Conservation (phyloP, 2,888 invertebrate species). For the Rutpela maculata region DNA sequence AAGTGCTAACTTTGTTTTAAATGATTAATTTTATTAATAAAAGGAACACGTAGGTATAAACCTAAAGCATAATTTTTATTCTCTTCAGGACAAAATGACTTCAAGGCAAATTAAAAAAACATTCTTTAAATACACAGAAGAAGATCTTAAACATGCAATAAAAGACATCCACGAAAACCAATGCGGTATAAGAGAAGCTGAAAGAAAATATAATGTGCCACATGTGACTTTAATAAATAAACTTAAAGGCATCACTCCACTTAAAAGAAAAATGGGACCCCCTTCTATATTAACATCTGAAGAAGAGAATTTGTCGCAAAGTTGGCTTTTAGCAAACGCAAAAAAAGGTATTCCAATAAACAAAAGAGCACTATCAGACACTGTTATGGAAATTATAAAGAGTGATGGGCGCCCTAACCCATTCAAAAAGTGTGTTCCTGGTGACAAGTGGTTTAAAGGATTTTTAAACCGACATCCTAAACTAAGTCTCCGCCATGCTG, state of each 20-base stretch:
- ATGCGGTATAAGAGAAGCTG: slow-evolving; percentile 4
- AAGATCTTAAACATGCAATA: background rate
- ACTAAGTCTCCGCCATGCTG: background rate
- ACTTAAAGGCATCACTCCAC: background rate
- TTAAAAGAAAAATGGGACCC: slow-evolving; percentile 8
- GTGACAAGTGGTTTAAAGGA: background rate
- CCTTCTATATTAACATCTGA: background rate
- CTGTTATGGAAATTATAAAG: background rate
- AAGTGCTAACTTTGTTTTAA: background rate
- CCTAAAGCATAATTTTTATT: background rate
- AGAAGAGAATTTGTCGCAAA: background rate
- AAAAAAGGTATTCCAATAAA: slow-evolving; percentile 12
- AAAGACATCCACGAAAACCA: background rate
- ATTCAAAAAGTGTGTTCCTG: background rate
- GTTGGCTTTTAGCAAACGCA: slow-evolving; percentile 5
- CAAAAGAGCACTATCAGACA: background rate
- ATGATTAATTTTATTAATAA: no score
- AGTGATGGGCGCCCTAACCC: background rate
- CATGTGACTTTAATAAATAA: slow-evolving; percentile 12
- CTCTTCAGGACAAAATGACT: background rate
- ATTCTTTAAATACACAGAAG: slow-evolving; percentile 12
- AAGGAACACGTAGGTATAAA: no score
- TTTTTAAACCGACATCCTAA: background rate
- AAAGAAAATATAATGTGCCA: slow-evolving; percentile 10
- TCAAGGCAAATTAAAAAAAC: background rate